phyloP scores from a whole-genome alignment of 2,113 vertebrate species.

The Cyprinodon tularosa region DNA sequence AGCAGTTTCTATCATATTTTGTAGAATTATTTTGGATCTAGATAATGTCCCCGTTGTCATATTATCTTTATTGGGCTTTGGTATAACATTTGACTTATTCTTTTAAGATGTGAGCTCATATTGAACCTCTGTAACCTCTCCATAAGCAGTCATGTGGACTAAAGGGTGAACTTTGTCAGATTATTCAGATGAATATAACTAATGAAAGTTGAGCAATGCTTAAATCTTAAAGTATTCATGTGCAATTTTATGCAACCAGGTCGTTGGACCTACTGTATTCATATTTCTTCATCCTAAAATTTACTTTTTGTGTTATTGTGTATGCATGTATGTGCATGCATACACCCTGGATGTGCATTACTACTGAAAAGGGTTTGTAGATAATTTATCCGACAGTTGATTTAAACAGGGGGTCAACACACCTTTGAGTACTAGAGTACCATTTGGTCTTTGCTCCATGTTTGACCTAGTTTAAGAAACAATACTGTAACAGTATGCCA shows the following conservation, averaged over 20 bases:
- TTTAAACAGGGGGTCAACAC: not conserved
- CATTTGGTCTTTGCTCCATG: not conserved
- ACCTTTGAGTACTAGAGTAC: not conserved
- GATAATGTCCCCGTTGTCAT: not conserved
- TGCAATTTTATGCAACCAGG: not conserved
- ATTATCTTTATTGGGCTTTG: too few relatives aligned
- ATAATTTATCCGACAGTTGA: not conserved
- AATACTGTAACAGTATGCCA: not conserved
- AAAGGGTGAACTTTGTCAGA: not conserved
- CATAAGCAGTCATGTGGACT: not conserved
- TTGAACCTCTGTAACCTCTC: not conserved
- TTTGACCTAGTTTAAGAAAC: too few relatives aligned
- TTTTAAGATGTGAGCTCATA: not conserved
- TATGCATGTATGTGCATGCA: not conserved
- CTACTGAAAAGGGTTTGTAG: not conserved
- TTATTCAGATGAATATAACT: not conserved
- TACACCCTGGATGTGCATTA: not conserved
- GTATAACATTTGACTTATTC: too few relatives aligned
- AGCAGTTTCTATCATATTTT: too few relatives aligned
- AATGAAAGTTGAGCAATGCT: not conserved
- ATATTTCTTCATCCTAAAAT: not conserved
- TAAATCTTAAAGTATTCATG: not conserved
- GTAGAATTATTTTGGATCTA: too few relatives aligned
- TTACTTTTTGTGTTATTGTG: not conserved
- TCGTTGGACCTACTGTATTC: not conserved